phyloP scores from a whole-genome alignment of 2,888 invertebrate genomes.

The Notodonta ziczac region DNA sequence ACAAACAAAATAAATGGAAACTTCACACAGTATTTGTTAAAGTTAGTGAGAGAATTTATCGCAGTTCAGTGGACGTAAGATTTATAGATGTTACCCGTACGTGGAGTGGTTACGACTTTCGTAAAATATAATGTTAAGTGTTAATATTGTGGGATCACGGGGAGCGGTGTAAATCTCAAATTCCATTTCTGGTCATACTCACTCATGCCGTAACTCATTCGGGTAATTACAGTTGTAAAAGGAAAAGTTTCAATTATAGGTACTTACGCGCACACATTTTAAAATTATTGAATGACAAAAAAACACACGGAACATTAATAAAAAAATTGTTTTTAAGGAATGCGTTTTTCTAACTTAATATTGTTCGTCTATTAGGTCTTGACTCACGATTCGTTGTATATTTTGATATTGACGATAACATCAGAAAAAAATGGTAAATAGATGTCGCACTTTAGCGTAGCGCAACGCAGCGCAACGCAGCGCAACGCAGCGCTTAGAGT shows the following conservation, averaged over 20 bases:
- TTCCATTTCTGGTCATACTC: constrained; percentile 7
- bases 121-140: constrained; percentile 30
- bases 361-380: neutral
- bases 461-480: neutral
- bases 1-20: constrained; percentile 36
- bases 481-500: neutral
- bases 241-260: neutral
- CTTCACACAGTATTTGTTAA: constrained; percentile 33
- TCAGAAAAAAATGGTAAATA: neutral
- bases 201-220: constrained; percentile 6
- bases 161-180: constrained; percentile 4
- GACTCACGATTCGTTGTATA: neutral
- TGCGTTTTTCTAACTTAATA: neutral
- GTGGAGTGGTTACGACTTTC: constrained; percentile 40
- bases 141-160: constrained; percentile 18
- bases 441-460: neutral
- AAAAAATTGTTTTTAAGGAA: neutral
- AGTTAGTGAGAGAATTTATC: constrained; percentile 37
- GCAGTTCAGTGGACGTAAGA: constrained; percentile 41
- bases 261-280: neutral
- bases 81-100: constrained; percentile 44
- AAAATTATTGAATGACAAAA: too few species aligned
- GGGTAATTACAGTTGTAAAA: constrained; percentile 3
- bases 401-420: too few species aligned
- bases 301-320: too few species aligned